A percentile compares a stretch with the other conserved stretches of the same genome.
Conservation (phyloP, 2,113 vertebrate species). For the Odontophorus gujanensis region DNA sequence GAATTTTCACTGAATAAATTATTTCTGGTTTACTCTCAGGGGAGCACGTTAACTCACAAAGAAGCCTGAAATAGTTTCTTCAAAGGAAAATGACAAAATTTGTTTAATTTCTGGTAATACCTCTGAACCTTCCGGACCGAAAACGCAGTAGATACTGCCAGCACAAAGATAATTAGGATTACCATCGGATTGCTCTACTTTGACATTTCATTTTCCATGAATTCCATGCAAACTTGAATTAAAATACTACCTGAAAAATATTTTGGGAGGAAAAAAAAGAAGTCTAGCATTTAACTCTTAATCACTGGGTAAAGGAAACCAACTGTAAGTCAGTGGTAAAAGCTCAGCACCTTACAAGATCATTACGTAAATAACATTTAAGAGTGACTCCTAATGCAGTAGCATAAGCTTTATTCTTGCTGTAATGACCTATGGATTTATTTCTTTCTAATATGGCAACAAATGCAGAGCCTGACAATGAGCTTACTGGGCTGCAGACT, state of each 20-base stretch:
- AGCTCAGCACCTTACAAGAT: not conserved
- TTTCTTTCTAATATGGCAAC: not conserved
- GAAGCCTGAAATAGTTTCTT: not conserved
- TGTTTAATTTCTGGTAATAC: not conserved
- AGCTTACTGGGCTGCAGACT: not conserved
- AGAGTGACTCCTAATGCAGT: not conserved
- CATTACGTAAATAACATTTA: not conserved
- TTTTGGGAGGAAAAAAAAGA: not conserved
- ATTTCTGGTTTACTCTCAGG: not conserved
- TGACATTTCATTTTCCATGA: not conserved
- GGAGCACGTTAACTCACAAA: not conserved
- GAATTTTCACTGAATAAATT: constrained; percentile 10
- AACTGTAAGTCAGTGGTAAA: not conserved
- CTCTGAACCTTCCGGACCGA: not conserved
- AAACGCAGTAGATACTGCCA: constrained; percentile 1
- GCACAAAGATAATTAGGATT: not conserved
- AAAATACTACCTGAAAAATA: not conserved
- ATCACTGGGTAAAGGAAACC: not conserved
- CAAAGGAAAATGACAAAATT: constrained; percentile 15
- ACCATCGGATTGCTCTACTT: not conserved
- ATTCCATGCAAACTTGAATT: not conserved
- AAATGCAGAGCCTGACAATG: not conserved
- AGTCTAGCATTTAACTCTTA: not conserved
- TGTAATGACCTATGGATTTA: not conserved
- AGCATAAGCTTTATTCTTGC: not conserved